Evolutionary conservation across 2,888 invertebrate genomes (phyloP).

Genomic region (Meganola albula): DNA sequence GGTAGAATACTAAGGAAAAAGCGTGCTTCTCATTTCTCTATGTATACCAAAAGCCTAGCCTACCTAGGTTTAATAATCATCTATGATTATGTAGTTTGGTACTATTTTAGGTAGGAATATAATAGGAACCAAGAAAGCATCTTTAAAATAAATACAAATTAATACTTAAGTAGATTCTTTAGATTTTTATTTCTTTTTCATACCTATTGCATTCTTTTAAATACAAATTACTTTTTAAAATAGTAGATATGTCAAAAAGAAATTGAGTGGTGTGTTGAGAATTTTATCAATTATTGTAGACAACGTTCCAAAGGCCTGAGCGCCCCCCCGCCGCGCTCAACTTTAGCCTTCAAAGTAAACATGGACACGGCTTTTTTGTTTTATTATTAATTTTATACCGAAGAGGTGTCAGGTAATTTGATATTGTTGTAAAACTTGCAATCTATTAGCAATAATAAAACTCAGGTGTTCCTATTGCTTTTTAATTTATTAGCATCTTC

Average conservation of each 20-base stretch:
- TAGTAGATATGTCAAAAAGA: constrained; percentile 53
- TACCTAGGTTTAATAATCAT: no score
- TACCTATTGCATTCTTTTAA: background rate
- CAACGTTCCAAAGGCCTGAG: constrained; percentile 33
- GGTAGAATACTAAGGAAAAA: no score
- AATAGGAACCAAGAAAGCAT: no score
- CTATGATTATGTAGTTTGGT: no score
- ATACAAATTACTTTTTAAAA: constrained; percentile 37
- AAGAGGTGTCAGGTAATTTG: constrained; percentile 28
- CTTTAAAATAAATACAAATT: no score
- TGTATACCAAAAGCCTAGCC: no score
- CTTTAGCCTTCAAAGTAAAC: constrained; percentile 26
- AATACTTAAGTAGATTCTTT: no score
- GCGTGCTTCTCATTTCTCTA: no score
- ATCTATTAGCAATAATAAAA: constrained; percentile 18
- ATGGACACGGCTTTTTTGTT: constrained; percentile 34
- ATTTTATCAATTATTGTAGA: constrained; percentile 70
- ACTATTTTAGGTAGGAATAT: no score
- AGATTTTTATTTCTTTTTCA: no score
- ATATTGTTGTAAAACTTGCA: constrained; percentile 25
- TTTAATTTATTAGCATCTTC: constrained; percentile 23
- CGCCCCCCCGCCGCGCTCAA: constrained; percentile 42
- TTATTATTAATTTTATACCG: constrained; percentile 25
- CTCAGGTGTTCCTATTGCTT: constrained; percentile 27
- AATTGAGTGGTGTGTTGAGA: constrained; percentile 56